Percentiles rank a stretch among this genome's conserved stretches.
phyloP scores from a whole-genome alignment of 2,797 vertebrate species.

The Benthosema pterotum region DNA sequence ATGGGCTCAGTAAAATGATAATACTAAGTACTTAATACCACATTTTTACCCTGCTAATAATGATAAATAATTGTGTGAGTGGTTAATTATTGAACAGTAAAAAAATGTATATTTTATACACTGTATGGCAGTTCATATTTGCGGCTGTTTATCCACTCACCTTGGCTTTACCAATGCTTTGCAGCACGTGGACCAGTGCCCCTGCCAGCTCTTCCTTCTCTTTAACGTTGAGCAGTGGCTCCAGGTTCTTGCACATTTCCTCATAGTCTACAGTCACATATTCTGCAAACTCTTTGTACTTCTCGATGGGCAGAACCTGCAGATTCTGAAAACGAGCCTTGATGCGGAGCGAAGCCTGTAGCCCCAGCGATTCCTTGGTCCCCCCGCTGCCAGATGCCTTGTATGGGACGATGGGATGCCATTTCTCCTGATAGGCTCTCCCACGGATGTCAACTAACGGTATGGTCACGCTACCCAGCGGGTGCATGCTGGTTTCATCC shows the following conservation, averaged over 20 bases:
- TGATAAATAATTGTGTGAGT: too few species aligned
- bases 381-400: conserved; percentile 57
- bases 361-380: conserved; percentile 67
- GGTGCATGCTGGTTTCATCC: conserved; percentile 68
- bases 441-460: conserved; percentile 78
- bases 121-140: background rate
- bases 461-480: conserved; percentile 83
- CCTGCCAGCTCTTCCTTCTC: conserved; percentile 93
- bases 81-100: conserved; percentile 5
- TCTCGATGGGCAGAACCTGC: conserved; percentile 88
- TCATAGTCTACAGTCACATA: conserved; percentile 89
- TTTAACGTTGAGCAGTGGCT: conserved; percentile 85
- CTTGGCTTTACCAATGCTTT: conserved; percentile 94
- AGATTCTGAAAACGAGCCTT: conserved; percentile 87
- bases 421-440: conserved; percentile 84
- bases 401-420: conserved; percentile 84
- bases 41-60: too few species aligned
- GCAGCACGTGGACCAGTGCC: conserved; percentile 88
- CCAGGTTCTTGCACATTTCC: conserved; percentile 85
- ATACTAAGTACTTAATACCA: too few species aligned
- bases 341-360: conserved; percentile 81
- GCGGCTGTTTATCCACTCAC: conserved; percentile 61
- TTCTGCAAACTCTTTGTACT: conserved; percentile 95
- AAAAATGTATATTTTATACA: background rate
- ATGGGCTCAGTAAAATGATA: too few species aligned